Base-by-base conservation (phyloP, 2,888 invertebrate genomes). In the Hoplodrina blanda region DNA sequence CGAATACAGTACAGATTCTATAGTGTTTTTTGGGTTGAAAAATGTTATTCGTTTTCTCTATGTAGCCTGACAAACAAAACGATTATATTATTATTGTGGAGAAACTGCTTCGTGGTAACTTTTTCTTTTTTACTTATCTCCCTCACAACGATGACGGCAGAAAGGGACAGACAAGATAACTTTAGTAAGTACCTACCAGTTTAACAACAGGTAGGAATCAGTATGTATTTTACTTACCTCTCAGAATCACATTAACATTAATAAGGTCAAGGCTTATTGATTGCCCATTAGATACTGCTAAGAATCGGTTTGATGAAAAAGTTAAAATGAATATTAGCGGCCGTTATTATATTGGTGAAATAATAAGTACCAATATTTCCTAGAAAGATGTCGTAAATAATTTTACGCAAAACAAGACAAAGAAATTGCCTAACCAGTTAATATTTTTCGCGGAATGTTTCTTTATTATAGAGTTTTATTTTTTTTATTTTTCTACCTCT, bases 41-140 rank as follows among this genome's bases (percentile, higher is more conserved):
- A 80, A 70, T 78, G 56, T 80, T 76, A 80, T 76, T 64, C 59
- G 76, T 30, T 56, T 62, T 54, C 37, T 53, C 54, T 33, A 57
- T 54, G 41, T 61, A 49, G 60, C 37, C 66, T 64, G 80, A 80
- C 66, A 78, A 80, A 80, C 80, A 80, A 78, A 80, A 76, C 70
- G 61, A 80, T 78, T 80, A 70, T 52, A 62, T 66, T 59, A 75
- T 80, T 63, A 80, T 65, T 69, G 60, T 63, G 53, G 44, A 57
- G 60, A 76, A 75, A 80, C 53, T 69, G 69, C 59, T 64, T 66
- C 33, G 76, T 50, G 60, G 62, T 56, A 60, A 55, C 55, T 69
- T 80, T 72, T 74, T 79, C 64, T 59, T 77, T n/a, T 66, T 64
- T 53, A 55, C 59, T 65, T 46, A 17, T 44, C 37, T 41, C 6